Base-by-base conservation (phyloP, 1,140 invertebrate genomes). In the Pogonomyrmex barbatus region DNA sequence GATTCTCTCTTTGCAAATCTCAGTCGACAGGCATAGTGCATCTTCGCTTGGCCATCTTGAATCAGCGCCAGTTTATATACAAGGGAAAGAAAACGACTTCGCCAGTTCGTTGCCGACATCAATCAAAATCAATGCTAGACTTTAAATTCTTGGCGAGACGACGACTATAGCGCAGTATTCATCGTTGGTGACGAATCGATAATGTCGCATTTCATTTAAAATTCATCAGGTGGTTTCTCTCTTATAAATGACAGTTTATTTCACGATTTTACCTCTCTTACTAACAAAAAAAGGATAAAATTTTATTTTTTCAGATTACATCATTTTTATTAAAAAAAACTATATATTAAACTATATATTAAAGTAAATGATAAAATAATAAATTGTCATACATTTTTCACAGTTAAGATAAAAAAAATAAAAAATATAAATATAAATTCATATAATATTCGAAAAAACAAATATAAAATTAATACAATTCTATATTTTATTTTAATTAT, bases 1-100 rank as follows among this genome's bases (percentile, higher is more conserved):
- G 42, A 83, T 73, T 83, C 68, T 75, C 67, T 83, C 79, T 75
- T 83, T 73, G 68, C 54, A 33, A 83, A 62, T 83, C 33, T 75
- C 68, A 33, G 52, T 5, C 65, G 78, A 82, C 65, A 71, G 78
- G 39, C 67, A 47, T 12, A 30, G 67, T 52, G 65, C 70, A 56
- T 83, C 42, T 67, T 60, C 67, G 67, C 52, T 83, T 45, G 56
- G 42, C 68, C 70, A 83, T 58, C 79, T 83, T 83, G 79, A 83
- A 73, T 83, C 79, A 83, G 42, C 56, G 79, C 54, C 79, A 83
- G 54, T 83, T 83, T 83, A 83, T 83, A 62, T 73, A 83, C 68
- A 75, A 52, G 45, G 68, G n/a, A 60, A 75, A 75, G 68, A 83
- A 83, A 75, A 83, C 76, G 65, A 78, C 79, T 60, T 60, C 17